Base-by-base conservation (phyloP, 2,888 invertebrate species). In the Platerodrilus igneus region DNA sequence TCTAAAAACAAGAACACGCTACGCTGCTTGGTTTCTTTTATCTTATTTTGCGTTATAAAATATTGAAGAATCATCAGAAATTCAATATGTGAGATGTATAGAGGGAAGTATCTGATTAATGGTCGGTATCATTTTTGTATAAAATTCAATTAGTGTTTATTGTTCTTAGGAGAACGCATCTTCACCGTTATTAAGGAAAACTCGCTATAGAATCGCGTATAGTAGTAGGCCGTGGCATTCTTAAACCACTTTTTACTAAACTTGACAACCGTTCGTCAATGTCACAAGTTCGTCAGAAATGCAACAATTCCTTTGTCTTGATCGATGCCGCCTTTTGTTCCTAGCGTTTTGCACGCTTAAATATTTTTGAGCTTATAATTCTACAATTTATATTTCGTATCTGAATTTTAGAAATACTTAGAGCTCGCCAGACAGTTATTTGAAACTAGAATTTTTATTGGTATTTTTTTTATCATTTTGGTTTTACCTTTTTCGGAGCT, bases 311-410 rank as follows among this genome's bases (percentile, higher is more conserved):
- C 37, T 45, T 47, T 50, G 45, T 47, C 35, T 43, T 39, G 42
- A 37, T 29, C 31, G 29, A 33, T 22, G 37, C 39, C 37, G 39
- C 40, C 46, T 34, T 44, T 45, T 41, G 41, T 45, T 37, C 34
- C 40, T 35, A 29, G 29, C 41, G 25, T 41, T 45, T 45, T 45
- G 37, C 41, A 39, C 42, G 39, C 37, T 40, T 40, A 46, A 46
- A 46, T 46, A 46, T 46, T 46, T 46, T 41, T 46, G 42, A 40
- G 37, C 47, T 51, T 51, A 51, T 53, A 53, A 53, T 53, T 53
- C 51, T 41, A 48, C 53, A 53, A 53, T 53, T 53, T 53, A 53
- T 53, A 53, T 53, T 46, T 46, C 39, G 42, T 32, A 37, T 46
- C 40, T 44, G 50, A 47, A 51, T 51, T 51, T 51, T 51, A 51